phyloP scores from a whole-genome alignment of 2,113 vertebrate species.

The Odontesthes bonariensis region DNA sequence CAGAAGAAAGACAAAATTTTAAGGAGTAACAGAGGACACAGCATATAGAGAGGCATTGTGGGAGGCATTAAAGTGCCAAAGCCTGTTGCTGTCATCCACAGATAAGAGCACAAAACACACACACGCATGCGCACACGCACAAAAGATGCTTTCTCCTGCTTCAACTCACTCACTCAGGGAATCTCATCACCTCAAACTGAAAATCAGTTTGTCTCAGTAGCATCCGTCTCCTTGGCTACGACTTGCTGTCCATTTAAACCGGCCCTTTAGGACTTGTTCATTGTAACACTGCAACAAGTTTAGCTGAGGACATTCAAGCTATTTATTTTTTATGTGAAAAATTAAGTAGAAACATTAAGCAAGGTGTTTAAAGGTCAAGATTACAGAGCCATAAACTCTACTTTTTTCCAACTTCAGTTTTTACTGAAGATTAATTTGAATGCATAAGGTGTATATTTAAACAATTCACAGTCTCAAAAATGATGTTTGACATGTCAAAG shows the following conservation, averaged over 20 bases:
- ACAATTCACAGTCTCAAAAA: too few relatives aligned
- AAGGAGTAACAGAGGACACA: constrained; percentile 9
- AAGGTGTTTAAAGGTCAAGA: too few relatives aligned
- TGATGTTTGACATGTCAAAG: too few relatives aligned
- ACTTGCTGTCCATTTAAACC: constrained; percentile 66
- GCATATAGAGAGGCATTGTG: constrained; percentile 10
- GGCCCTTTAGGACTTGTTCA: constrained; percentile 44
- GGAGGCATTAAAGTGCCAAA: constrained; percentile 52
- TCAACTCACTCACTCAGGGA: constrained; percentile 41
- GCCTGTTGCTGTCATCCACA: constrained; percentile 67
- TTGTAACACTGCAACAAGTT: constrained; percentile 40
- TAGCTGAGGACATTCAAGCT: constrained; percentile 29
- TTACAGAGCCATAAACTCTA: too few relatives aligned
- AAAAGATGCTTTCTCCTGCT: constrained; percentile 44
- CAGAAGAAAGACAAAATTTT: constrained; percentile 16
- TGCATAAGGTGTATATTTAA: too few relatives aligned
- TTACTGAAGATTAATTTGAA: too few relatives aligned
- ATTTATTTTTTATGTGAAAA: not conserved
- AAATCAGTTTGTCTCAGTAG: constrained; percentile 67
- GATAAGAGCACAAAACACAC: constrained; percentile 64
- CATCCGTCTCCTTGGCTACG: constrained; percentile 63
- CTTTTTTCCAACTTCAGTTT: too few relatives aligned
- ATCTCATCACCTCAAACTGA: constrained; percentile 59
- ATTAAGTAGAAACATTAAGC: too few relatives aligned
- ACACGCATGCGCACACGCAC: constrained; percentile 17